Percentiles rank a stretch among this genome's conserved stretches.
Conservation (phyloP, 2,888 invertebrate species). For the Nineta flava region DNA sequence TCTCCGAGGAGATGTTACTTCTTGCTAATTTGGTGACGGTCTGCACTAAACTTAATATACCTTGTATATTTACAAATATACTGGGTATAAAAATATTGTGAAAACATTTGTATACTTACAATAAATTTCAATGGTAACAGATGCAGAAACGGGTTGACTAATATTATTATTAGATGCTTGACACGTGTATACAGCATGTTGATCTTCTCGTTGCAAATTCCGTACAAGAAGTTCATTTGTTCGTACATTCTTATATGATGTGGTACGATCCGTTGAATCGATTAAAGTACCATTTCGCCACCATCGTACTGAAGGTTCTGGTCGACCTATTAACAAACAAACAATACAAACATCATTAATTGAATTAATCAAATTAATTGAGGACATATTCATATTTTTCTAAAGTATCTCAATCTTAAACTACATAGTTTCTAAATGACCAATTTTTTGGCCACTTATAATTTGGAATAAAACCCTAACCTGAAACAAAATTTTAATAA, state of each 20-base stretch:
- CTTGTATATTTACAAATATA: too few relatives aligned
- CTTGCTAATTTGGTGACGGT: too few relatives aligned
- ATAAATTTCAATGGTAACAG: slow-evolving; percentile 58
- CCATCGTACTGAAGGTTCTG: slow-evolving; percentile 59
- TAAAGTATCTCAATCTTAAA: not conserved
- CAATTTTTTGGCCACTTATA: too few relatives aligned
- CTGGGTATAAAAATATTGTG: too few relatives aligned
- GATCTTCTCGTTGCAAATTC: slow-evolving; percentile 49
- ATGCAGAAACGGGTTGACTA: slow-evolving; percentile 48
- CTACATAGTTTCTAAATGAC: not conserved
- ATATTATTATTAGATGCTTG: slow-evolving; percentile 63
- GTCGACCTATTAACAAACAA: slow-evolving; percentile 40
- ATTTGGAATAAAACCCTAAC: too few relatives aligned
- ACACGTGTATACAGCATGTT: slow-evolving; percentile 59
- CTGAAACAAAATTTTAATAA: too few relatives aligned
- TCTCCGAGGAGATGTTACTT: too few relatives aligned
- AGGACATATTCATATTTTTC: not conserved
- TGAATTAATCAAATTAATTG: not conserved
- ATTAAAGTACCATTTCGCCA: slow-evolving; percentile 51
- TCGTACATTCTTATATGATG: slow-evolving; percentile 32
- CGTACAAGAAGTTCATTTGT: slow-evolving; percentile 42
- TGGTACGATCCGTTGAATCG: slow-evolving; percentile 38
- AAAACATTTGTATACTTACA: slow-evolving; percentile 37
- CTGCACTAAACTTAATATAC: too few relatives aligned
- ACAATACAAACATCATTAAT: not conserved